Base-by-base conservation (phyloP, 1,140 invertebrate genomes). In the Euwallacea fornicatus region DNA sequence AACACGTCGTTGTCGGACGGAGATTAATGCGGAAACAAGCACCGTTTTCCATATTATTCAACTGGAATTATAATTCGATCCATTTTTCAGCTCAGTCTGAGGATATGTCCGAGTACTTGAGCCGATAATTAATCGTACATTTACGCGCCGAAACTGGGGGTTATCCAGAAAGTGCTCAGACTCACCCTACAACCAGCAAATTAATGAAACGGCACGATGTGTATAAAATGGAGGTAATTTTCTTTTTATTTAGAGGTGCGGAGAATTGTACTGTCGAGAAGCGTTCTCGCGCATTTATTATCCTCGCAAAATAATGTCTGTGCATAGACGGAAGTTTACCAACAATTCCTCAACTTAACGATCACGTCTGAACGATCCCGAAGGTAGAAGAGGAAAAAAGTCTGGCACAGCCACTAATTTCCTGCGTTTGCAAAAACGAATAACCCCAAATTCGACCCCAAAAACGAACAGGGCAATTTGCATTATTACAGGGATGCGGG, bases 141-240 rank as follows among this genome's bases (percentile, higher is more conserved):
- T 50, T 50, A 50, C 46, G 46, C 46, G 46, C 13, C 6, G 9
- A 10, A 50, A 50, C 21, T 50, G 46, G 9, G 7, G 46, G 13
- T 50, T 50, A 50, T 50, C 46, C 46, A 10, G 2, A 33, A 33
- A 33, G 21, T 33, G 21, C 21, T 33, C 21, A 1, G 21, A 33
- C 21, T 33, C 21, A 33, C 21, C 21, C 21, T 10, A 10, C 46
- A 50, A 50, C 46, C 46, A 13, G 46, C 6, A 50, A 50, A 50
- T 50, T 50, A 50, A 50, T 50, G 46, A 50, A 50, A 50, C 9
- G 9, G 9, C 9, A 11, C 9, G 46, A 50, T 50, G 46, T 50
- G 46, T 50, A 50, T 50, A 50, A 50, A 50, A 50, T 50, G 46
- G 46, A 50, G 46, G 46, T 50, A 50, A 50, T 50, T 50, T 50